phyloP scores from a whole-genome alignment of 2,797 vertebrate genomes.

The Rhinoraja longicauda region DNA sequence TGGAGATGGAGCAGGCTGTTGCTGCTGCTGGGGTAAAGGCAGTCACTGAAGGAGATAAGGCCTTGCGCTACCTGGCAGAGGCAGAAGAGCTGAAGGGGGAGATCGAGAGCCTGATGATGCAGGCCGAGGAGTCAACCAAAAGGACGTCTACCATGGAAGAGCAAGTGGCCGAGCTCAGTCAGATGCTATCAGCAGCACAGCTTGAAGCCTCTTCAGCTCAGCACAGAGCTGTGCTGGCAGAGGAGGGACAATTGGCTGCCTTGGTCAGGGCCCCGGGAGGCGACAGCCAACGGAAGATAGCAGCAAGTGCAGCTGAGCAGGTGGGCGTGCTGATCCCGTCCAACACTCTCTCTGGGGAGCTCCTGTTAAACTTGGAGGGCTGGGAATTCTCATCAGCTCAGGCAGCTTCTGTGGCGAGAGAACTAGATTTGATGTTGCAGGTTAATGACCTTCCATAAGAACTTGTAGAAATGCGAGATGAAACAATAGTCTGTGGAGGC shows the following conservation, averaged over 20 bases:
- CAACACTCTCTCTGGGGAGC: not conserved
- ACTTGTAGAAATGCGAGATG: too few relatives aligned
- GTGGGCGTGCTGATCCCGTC: not conserved
- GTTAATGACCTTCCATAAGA: too few relatives aligned
- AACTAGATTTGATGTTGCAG: too few relatives aligned
- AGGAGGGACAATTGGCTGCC: constrained; percentile 41
- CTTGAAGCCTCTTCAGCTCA: constrained; percentile 49
- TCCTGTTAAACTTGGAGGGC: not conserved
- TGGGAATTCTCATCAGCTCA: too few relatives aligned
- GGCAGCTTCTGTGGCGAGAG: too few relatives aligned
- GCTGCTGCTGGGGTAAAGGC: not conserved
- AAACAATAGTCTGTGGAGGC: not conserved
- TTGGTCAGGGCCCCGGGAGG: too few relatives aligned
- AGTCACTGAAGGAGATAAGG: constrained; percentile 43
- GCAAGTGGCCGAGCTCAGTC: constrained; percentile 48
- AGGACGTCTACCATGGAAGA: constrained; percentile 54
- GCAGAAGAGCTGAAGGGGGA: constrained; percentile 40
- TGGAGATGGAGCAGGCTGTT: not conserved
- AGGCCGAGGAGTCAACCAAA: constrained; percentile 46
- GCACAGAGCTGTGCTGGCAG: constrained; percentile 51
- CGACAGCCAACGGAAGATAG: not conserved
- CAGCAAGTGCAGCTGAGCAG: not conserved
- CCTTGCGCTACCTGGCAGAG: constrained; percentile 9
- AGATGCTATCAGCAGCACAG: constrained; percentile 52
- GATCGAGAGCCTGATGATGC: constrained; percentile 42